These are phyloP conservation scores for Tricholaema leucomelas DNA, from an alignment of 2,113 vertebrate genomes.

Conservation along the genomic window DNA sequence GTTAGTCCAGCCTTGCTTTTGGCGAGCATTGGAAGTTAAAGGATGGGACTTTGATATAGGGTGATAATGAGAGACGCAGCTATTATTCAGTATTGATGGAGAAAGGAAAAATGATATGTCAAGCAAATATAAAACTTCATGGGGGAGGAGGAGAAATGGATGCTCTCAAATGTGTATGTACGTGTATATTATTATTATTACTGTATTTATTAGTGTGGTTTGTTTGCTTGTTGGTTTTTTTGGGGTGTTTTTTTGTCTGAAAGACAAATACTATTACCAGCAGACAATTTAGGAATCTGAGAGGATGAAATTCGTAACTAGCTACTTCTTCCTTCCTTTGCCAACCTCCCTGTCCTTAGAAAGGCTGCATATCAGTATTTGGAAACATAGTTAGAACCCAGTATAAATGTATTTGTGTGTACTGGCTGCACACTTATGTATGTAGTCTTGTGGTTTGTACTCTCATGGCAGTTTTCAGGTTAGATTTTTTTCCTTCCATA, in stretches of 20 bases:
- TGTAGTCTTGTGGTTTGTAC: not conserved
- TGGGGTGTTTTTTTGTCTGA: not conserved
- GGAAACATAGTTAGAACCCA: not conserved
- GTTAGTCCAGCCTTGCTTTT: not conserved
- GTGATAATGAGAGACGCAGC: not conserved
- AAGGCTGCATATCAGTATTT: not conserved
- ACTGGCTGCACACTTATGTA: fast-evolving
- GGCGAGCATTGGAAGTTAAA: not conserved
- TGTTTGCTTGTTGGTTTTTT: not conserved
- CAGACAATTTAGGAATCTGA: not conserved
- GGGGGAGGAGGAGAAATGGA: not conserved
- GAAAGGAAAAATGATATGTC: not conserved
- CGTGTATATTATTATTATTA: not conserved
- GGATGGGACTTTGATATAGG: not conserved
- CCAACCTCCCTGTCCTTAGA: not conserved
- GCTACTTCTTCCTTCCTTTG: not conserved
- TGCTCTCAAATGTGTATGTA: not conserved
- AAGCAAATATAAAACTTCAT: not conserved
- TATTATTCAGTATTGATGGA: not conserved
- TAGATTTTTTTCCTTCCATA: not conserved
- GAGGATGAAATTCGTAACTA: not conserved
- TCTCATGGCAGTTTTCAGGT: not conserved
- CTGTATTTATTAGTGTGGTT: not conserved
- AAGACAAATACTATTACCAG: not conserved
- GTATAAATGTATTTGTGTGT: not conserved